A percentile compares a stretch with the other conserved stretches of the same genome.
Evolutionary conservation across 2,888 invertebrate genomes (phyloP).

Genomic region (Heteromyza rotundicornis): DNA sequence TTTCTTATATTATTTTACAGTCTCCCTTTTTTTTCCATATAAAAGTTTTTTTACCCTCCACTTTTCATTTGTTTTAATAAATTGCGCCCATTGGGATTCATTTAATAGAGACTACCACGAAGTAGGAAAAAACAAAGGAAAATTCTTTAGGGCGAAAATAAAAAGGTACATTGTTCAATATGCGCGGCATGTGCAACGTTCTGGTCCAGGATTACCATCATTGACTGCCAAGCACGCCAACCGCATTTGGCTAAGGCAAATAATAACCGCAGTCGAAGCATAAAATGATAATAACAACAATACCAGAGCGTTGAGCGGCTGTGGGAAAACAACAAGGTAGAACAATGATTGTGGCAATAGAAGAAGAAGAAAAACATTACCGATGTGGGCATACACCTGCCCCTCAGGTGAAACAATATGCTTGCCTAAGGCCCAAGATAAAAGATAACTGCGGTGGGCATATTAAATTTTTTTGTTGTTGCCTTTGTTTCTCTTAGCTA

Average conservation of each 20-base stretch:
- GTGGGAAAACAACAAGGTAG: no score
- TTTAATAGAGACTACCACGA: slow-evolving; percentile 4
- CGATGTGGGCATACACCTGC: not conserved
- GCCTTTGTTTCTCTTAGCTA: not conserved
- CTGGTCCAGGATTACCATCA: not conserved
- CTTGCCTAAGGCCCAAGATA: not conserved
- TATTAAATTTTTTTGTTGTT: slow-evolving; percentile 1
- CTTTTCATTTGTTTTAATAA: slow-evolving; percentile 4
- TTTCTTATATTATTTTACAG: no score
- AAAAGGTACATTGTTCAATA: slow-evolving; percentile 2
- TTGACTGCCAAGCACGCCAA: slow-evolving; percentile 1
- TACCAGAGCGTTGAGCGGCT: no score
- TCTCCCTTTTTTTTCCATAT: no score
- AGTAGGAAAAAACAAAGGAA: not conserved
- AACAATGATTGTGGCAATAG: not conserved
- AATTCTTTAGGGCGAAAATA: not conserved
- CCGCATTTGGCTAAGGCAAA: not conserved
- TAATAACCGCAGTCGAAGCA: not conserved
- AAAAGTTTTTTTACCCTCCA: no score
- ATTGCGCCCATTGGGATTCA: slow-evolving; percentile 16
- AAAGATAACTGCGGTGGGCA: not conserved
- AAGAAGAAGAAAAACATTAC: not conserved
- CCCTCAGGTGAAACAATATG: slow-evolving; percentile 11
- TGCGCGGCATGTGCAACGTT: not conserved
- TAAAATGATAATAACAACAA: not conserved